These are phyloP conservation scores for Apocheima hispidaria DNA, from an alignment of 2,888 invertebrate genomes.

Conservation along the genomic window DNA sequence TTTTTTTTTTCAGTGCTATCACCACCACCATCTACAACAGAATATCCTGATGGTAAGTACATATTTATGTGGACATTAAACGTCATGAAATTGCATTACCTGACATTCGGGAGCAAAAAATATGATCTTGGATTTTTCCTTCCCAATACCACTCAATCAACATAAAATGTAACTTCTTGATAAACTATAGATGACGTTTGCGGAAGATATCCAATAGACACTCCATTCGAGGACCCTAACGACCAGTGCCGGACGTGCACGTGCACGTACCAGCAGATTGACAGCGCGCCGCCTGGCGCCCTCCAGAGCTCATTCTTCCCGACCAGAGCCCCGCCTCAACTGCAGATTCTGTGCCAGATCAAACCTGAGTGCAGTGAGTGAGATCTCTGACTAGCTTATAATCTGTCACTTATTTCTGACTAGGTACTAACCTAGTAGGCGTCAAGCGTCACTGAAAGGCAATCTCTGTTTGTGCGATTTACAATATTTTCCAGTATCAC, in stretches of 20 bases:
- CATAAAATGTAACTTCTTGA: neutral
- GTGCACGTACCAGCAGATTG: constrained; percentile 46
- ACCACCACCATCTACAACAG: neutral
- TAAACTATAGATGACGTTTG: neutral
- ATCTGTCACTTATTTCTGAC: too few species aligned
- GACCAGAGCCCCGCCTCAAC: too few species aligned
- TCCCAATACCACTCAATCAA: too few species aligned
- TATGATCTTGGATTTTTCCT: too few species aligned
- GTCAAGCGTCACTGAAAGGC: too few species aligned
- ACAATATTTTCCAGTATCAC: too few species aligned
- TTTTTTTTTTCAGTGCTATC: neutral
- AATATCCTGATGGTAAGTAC: neutral
- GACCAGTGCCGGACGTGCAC: constrained; percentile 62
- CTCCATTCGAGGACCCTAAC: constrained; percentile 49
- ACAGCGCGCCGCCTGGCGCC: neutral
- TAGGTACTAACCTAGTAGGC: too few species aligned
- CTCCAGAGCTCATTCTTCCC: neutral
- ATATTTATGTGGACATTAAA: too few species aligned
- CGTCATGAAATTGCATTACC: too few species aligned
- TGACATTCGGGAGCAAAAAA: too few species aligned
- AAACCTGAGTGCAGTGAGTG: constrained; percentile 13
- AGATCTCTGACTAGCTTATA: neutral
- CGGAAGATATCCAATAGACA: neutral
- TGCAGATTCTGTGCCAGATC: constrained; percentile 6
- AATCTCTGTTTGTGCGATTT: too few species aligned